Conservation (phyloP, 2,888 invertebrate species). For the Maniola hyperantus region DNA sequence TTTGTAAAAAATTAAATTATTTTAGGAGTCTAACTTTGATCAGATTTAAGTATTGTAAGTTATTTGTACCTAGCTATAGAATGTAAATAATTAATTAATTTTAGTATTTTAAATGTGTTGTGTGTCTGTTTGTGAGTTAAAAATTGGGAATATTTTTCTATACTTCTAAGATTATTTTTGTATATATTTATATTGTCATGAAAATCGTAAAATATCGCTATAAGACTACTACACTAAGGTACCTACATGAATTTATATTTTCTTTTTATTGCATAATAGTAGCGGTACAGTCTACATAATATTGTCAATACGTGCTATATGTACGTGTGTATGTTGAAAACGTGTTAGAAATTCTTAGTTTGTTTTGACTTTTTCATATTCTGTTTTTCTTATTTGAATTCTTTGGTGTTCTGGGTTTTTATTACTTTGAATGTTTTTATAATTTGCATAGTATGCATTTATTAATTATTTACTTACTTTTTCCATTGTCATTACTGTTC, state of each 20-base stretch:
- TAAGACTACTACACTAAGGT: not conserved
- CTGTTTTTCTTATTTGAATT: not conserved
- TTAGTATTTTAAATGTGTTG: slow-evolving; percentile 2
- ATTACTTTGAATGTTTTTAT: not conserved
- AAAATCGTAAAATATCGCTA: not conserved
- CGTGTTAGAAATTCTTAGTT: slow-evolving; percentile 13
- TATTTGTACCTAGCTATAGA: slow-evolving; percentile 14
- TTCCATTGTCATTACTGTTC: not conserved
- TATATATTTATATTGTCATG: not conserved
- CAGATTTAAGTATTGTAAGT: not conserved
- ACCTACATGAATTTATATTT: not conserved
- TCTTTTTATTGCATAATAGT: not conserved
- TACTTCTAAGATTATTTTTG: not conserved
- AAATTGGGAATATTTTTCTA: slow-evolving; percentile 8
- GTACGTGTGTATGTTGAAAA: too few species aligned
- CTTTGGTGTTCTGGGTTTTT: not conserved
- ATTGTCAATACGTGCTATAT: slow-evolving; percentile 7
- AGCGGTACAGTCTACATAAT: not conserved
- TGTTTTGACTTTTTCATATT: slow-evolving; percentile 1
- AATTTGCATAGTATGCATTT: slow-evolving; percentile 3
- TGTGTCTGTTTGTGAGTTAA: slow-evolving; percentile 5
- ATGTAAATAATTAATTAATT: slow-evolving; percentile 7
- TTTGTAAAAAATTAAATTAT: slow-evolving; percentile 3
- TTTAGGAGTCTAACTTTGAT: not conserved
- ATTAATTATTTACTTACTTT: not conserved